Base-by-base conservation (phyloP, 2,888 invertebrate species). In the Silvanus unidentatus region DNA sequence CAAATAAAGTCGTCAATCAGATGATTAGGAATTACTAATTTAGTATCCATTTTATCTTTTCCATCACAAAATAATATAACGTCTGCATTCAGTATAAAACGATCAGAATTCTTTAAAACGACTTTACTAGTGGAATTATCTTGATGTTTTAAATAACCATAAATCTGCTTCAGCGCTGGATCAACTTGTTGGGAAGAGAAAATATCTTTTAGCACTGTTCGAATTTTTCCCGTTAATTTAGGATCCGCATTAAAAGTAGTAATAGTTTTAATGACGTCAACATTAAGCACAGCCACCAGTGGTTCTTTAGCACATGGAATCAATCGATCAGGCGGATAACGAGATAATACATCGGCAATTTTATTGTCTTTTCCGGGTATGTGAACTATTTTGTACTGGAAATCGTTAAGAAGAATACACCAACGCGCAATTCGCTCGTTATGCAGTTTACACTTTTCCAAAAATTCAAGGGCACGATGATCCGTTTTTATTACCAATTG, bases 351-450 rank as follows among this genome's bases (percentile, higher is more conserved):
- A 16, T 52, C 50, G 1, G 52, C 50, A 42, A 41, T 55, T 1
- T 52, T 34, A 37, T 61, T 60, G 1, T 59, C 52, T 5, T 15
- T 43, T 0, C 59, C 61, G 2, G 34, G 43, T 22, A 59, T 52
- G 43, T 60, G 47, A 29, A 47, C 45, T 0, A 60, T 36, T 0
- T 9, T 35, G 28, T 53, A 59, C 8, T 48, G 28, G 40, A 52
- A 62, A 39, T 54, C 50, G 10, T 56, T 49, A 9, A 59, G 16
- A 9, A 48, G 42, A 0, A 55, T 8, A 8, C 53, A 41, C 60
- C 61, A 63, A 1, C 53, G 40, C 1, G 43, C 48, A 0, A 63
- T 30, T 1, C 58, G 43, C 0, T 52, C 47, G 15, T 47, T 57
- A 10, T 28, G 29, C 2, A 34, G 14, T 16, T 22, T 30, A 14